These are phyloP conservation scores for Acrossocheilus wenchowensis DNA, from an alignment of 2,797 vertebrate species.

Conservation along the genomic window DNA sequence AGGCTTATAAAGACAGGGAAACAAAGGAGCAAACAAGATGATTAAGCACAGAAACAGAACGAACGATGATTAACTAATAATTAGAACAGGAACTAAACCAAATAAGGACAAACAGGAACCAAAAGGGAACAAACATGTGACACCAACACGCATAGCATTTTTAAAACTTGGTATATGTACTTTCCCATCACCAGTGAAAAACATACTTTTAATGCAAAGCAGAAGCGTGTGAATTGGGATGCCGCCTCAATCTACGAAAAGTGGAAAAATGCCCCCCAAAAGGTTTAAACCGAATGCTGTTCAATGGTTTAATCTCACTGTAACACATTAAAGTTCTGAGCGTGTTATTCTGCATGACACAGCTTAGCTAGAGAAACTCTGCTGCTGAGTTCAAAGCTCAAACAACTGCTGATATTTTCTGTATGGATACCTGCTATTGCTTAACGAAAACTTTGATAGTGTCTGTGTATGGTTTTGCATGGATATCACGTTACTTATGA, in stretches of 20 bases:
- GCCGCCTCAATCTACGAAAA: neutral
- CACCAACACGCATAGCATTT: neutral
- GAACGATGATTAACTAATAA: no score
- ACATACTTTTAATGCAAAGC: neutral
- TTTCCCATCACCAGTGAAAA: neutral
- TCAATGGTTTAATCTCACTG: constrained; percentile 32
- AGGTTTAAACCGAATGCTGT: constrained; percentile 7
- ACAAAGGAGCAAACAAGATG: no score
- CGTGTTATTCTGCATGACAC: constrained; percentile 5
- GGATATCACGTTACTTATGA: constrained; percentile 14
- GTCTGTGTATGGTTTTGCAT: neutral
- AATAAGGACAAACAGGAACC: no score
- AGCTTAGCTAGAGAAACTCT: constrained; percentile 29
- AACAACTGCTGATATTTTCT: neutral
- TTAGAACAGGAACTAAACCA: no score
- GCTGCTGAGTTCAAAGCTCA: neutral
- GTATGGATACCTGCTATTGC: neutral
- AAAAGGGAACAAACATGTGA: no score
- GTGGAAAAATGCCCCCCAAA: neutral
- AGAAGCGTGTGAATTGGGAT: neutral
- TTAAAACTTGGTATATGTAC: neutral
- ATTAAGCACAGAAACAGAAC: no score
- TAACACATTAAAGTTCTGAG: constrained; percentile 31
- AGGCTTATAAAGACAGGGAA: no score
- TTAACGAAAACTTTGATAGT: neutral